A percentile compares a stretch with the other conserved stretches of the same genome.
These are phyloP conservation scores for Chloropsis cyanopogon DNA, from an alignment of 2,113 vertebrate genomes.

Conservation along the genomic window DNA sequence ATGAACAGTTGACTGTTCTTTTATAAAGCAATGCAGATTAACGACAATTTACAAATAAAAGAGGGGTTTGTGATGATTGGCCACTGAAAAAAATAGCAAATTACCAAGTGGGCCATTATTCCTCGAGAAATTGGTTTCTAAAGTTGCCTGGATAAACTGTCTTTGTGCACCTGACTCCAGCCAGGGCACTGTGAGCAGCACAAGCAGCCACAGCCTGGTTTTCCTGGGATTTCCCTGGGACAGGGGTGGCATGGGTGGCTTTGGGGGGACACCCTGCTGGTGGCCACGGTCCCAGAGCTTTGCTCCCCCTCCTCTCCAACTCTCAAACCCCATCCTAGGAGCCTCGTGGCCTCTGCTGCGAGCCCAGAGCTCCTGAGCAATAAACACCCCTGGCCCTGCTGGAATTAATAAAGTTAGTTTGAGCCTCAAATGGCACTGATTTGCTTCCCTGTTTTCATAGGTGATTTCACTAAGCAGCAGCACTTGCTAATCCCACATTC, in stretches of 20 bases:
- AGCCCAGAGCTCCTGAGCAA: constrained; percentile 19
- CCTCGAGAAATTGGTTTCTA: background rate
- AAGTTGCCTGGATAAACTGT: background rate
- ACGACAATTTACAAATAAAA: constrained; percentile 59
- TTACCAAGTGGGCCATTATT: background rate
- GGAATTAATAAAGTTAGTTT: constrained; percentile 89
- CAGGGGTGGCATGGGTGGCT: fast-evolving
- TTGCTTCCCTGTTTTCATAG: constrained; percentile 89
- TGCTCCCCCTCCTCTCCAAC: background rate
- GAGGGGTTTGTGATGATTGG: background rate
- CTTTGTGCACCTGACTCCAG: background rate
- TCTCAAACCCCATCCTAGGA: background rate
- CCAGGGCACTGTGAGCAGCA: background rate
- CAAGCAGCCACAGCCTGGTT: fast-evolving
- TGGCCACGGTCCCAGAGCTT: background rate
- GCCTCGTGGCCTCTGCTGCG: background rate
- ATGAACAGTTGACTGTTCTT: constrained; percentile 39
- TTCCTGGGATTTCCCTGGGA: background rate
- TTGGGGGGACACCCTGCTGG: background rate
- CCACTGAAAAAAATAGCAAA: background rate
- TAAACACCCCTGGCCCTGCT: constrained; percentile 58
- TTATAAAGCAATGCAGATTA: constrained; percentile 69
- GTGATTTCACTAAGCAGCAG: constrained; percentile 90
- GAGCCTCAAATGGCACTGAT: constrained; percentile 82
- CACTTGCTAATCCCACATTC: constrained; percentile 89